A percentile compares a stretch with the other conserved stretches of the same genome.
Evolutionary conservation across 2,797 vertebrate genomes (phyloP).

Genomic region (Halcyon leucocephala): DNA sequence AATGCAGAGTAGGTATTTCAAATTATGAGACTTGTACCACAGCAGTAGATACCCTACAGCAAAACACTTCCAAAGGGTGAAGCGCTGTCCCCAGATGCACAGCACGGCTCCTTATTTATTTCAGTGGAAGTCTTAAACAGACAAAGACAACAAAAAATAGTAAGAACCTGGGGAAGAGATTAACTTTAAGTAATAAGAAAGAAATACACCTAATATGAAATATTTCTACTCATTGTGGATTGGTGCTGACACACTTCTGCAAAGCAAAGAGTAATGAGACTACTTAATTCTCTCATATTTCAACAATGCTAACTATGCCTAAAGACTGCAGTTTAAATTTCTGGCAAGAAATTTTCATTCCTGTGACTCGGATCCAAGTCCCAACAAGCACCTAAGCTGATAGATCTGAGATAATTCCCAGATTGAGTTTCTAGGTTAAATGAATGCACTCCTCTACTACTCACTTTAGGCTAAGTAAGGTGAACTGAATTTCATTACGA

Average conservation of each 20-base stretch:
- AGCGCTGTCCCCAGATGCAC: background rate
- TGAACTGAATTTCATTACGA: constrained; percentile 57
- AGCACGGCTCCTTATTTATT: background rate
- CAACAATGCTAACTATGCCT: background rate
- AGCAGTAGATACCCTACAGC: background rate
- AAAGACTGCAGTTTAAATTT: constrained; percentile 34
- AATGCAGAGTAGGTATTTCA: background rate
- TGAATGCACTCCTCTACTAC: constrained; percentile 8
- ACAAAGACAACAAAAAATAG: background rate
- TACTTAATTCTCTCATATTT: constrained; percentile 14
- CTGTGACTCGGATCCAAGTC: background rate
- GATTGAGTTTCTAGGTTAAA: constrained; percentile 40
- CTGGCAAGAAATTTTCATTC: constrained; percentile 31
- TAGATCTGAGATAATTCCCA: constrained; percentile 49
- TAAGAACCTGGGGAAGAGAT: background rate
- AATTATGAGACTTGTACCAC: background rate
- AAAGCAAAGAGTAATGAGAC: background rate
- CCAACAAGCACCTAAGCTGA: constrained; percentile 34
- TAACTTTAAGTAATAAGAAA: background rate
- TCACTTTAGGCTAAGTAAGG: constrained; percentile 13
- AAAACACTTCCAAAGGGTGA: constrained; percentile 9
- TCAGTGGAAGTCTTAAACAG: background rate
- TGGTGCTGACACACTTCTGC: constrained; percentile 34
- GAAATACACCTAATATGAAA: background rate
- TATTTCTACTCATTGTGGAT: background rate